Conservation (phyloP, 2,888 invertebrate genomes). For the Andrena minutula region DNA sequence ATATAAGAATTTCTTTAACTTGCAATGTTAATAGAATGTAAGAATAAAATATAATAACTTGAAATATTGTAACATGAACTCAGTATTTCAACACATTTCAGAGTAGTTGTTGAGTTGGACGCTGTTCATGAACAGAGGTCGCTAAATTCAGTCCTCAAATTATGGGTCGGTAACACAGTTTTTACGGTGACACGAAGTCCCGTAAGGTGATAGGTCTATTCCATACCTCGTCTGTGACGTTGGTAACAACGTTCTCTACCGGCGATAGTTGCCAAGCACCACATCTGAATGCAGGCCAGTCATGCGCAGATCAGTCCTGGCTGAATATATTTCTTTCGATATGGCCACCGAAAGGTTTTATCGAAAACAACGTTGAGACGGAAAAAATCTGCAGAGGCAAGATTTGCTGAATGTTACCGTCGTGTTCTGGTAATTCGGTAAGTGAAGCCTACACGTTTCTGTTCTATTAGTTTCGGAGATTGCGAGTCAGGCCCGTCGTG, state of each 20-base stretch:
- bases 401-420: conserved; percentile 4
- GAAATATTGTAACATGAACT: too few relatives aligned
- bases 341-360: conserved; percentile 47
- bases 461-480: conserved; percentile 10
- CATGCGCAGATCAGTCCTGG: conserved; percentile 48
- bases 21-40: too few relatives aligned
- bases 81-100: too few relatives aligned
- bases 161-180: too few relatives aligned
- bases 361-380: conserved; percentile 42
- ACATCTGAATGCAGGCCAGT: conserved; percentile 47
- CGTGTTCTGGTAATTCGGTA: conserved; percentile 53
- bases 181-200: too few relatives aligned
- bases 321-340: conserved; percentile 38
- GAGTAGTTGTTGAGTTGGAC: too few relatives aligned
- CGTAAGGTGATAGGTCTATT: too few relatives aligned
- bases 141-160: too few relatives aligned
- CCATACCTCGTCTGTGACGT: neutral
- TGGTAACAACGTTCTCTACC: conserved; percentile 19
- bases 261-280: conserved; percentile 16
- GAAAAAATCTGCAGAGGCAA: neutral
- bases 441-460: conserved; percentile 35
- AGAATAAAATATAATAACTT: too few relatives aligned
- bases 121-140: too few relatives aligned
- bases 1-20: too few relatives aligned
- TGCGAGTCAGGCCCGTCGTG: conserved; percentile 15